Evolutionary conservation across 2,888 invertebrate species (phyloP).

Genomic region (Hypomecis punctinalis): DNA sequence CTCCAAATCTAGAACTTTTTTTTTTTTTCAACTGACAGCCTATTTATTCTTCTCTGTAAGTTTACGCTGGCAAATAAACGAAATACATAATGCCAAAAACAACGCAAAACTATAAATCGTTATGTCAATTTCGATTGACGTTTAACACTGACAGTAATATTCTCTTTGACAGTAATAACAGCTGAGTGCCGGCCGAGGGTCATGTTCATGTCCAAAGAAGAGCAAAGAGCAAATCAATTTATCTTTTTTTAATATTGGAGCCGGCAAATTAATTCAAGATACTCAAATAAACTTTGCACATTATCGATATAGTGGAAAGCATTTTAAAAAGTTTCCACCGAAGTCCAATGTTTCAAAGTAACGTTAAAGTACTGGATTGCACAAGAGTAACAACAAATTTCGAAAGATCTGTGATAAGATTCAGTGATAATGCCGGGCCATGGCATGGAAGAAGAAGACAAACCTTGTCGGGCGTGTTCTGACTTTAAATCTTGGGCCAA

Average conservation of each 20-base stretch:
- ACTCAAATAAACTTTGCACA: background rate
- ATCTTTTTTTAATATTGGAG: conserved; percentile 7
- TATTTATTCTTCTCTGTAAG: too few species aligned
- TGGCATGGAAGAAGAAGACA: conserved; percentile 73
- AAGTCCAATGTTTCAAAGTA: conserved; percentile 3
- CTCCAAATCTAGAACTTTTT: too few species aligned
- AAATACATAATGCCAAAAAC: too few species aligned
- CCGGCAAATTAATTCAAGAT: conserved; percentile 5
- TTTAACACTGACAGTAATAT: too few species aligned
- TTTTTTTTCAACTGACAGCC: too few species aligned
- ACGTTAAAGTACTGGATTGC: conserved; percentile 47
- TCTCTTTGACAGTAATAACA: background rate
- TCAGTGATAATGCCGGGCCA: conserved; percentile 65
- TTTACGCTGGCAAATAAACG: too few species aligned
- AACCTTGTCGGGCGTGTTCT: conserved; percentile 88
- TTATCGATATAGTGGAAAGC: background rate
- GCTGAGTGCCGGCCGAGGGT: background rate
- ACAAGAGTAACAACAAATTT: conserved; percentile 52
- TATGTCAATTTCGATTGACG: too few species aligned
- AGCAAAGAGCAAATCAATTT: background rate
- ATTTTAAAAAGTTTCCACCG: background rate
- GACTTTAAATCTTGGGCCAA: conserved; percentile 91
- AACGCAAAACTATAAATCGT: too few species aligned
- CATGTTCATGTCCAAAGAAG: background rate
- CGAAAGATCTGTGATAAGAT: conserved; percentile 47